Conservation (phyloP, 2,888 invertebrate genomes). For the Campoplex capitator region DNA sequence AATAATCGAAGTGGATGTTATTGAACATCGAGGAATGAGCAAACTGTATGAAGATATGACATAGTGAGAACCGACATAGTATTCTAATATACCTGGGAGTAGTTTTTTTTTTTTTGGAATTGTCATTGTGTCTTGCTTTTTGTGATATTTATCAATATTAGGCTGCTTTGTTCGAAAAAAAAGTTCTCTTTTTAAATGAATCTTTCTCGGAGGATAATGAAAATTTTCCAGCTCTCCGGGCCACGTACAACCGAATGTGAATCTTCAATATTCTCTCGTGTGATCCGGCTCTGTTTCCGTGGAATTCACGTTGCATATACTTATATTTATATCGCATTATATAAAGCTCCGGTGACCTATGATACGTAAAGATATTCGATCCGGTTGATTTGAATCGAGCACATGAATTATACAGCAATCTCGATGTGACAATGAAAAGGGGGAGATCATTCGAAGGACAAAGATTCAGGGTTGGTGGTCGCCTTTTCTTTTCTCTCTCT, state of each 20-base stretch:
- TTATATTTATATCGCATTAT: conserved; percentile 6
- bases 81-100: no score
- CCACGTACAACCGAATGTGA: neutral
- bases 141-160: neutral
- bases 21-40: neutral
- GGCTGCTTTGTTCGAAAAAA: no score
- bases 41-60: neutral
- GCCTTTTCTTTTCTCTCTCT: conserved; percentile 23
- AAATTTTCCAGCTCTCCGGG: neutral
- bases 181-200: neutral
- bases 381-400: conserved; percentile 17
- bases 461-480: conserved; percentile 48
- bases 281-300: neutral
- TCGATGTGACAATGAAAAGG: conserved; percentile 41
- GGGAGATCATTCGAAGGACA: conserved; percentile 8
- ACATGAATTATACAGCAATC: conserved; percentile 42
- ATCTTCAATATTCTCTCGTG: neutral
- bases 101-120: neutral
- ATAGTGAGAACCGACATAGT: neutral
- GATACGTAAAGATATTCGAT: conserved; percentile 23
- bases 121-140: neutral
- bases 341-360: conserved; percentile 29
- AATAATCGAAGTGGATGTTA: conserved; percentile 14
- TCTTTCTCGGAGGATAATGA: neutral
- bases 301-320: neutral